These are phyloP conservation scores for Hirudinaria manillensis DNA, from an alignment of 2,888 invertebrate genomes.

Conservation along the genomic window DNA sequence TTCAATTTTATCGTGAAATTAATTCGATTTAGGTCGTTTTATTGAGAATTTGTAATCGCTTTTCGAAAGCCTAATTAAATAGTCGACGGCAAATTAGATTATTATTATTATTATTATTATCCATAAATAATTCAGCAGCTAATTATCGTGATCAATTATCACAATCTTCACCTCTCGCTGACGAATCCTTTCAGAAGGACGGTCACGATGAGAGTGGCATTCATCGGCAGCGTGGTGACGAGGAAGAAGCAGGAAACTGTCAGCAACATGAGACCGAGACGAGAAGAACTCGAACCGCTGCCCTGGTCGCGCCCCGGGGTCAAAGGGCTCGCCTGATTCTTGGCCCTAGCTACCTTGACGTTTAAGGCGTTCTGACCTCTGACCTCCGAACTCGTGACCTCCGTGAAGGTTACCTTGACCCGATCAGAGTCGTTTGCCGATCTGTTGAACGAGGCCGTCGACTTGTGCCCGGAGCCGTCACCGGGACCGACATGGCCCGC, in stretches of 20 bases:
- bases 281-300: neutral
- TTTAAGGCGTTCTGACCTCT: neutral
- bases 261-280: slow-evolving; percentile 33
- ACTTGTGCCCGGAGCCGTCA: neutral
- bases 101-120: no score
- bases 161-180: neutral
- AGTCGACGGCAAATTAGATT: no score
- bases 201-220: slow-evolving; percentile 30
- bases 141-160: no score
- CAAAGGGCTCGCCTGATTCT: slow-evolving; percentile 2
- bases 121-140: no score
- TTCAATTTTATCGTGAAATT: no score
- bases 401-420: neutral
- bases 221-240: slow-evolving; percentile 34
- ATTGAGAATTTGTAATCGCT: neutral
- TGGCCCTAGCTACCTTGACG: neutral
- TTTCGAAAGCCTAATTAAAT: neutral
- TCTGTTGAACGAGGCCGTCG: neutral
- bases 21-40: no score
- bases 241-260: slow-evolving; percentile 36
- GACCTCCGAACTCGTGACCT: neutral
- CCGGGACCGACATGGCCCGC: neutral
- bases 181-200: neutral
- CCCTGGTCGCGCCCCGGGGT: neutral
- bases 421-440: neutral